Percentiles rank a stretch among this genome's conserved stretches.
phyloP scores from a whole-genome alignment of 2,113 vertebrate genomes.

The Notarius quadriscutis region DNA sequence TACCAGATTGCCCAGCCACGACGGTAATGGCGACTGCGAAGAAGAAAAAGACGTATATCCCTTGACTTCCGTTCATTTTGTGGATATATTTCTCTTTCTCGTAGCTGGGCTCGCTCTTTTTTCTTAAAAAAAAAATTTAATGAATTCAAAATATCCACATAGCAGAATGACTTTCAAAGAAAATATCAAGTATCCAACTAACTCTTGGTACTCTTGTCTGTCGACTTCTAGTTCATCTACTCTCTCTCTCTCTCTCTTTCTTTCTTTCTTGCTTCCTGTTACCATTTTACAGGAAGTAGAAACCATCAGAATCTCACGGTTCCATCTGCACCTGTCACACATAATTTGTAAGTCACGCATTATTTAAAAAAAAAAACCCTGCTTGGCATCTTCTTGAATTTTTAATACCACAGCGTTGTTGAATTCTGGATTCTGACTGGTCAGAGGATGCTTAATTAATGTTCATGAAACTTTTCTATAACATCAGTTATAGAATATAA shows the following conservation, averaged over 20 bases:
- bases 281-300: slow-evolving; percentile 4
- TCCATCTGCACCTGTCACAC: background rate
- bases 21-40: background rate
- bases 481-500: background rate
- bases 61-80: background rate
- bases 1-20: too few relatives aligned
- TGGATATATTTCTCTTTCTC: background rate
- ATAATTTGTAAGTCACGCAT: background rate
- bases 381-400: background rate
- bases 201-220: background rate
- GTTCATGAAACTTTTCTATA: background rate
- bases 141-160: background rate
- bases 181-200: background rate
- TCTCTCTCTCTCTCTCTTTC: slow-evolving; percentile 25
- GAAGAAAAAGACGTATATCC: background rate
- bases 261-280: slow-evolving; percentile 26
- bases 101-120: background rate
- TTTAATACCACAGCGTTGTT: too few relatives aligned
- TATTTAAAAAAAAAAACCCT: background rate
- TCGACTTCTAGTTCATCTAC: background rate
- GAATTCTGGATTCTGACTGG: background rate
- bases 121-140: background rate
- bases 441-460: background rate
- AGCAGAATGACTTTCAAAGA: background rate
- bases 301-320: background rate